Base-by-base conservation (phyloP, 2,113 vertebrate species). In the Turnix velox region DNA sequence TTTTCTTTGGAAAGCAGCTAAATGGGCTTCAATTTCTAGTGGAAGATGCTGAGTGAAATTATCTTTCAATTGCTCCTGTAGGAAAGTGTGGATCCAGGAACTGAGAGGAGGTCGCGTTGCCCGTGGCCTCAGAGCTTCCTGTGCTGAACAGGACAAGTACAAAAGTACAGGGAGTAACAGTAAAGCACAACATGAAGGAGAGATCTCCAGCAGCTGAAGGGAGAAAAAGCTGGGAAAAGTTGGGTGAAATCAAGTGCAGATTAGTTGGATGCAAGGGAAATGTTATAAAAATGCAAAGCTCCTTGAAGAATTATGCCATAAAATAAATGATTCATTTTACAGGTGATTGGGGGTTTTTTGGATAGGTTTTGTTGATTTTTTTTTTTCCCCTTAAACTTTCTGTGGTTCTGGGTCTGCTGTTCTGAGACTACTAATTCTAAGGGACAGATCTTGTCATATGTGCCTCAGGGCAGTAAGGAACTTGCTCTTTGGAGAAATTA, bases 241-340 rank as follows among this genome's bases (percentile, higher is more conserved):
- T 1, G 8, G 72, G 63, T n/a, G 54, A 69, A 84, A 73, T 63
- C 31, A 40, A 31, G 31, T n/a, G 28, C 0, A 2, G 11, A 9
- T 71, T 71, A 52, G 58, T 57, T 0, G 2, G 23, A 33, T 67
- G 57, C 0, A 0, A 89, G 49, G 73, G 69, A 84, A 87, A 88
- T 43, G 37, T 43, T 78, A 55, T 55, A 74, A 87, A 92, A 78
- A 75, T 40, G 11, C 35, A 78, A 84, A 93, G 7, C 42, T 87
- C 61, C 57, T 40, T 30, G 57, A 57, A 68, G 52, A 75, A 79
- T 69, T 84, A 17, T 55, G 28, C 52, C 13, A 3, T 78, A 31
- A 81, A 49, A 84, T 25, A 81, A 78, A 81, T 88, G 2, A 59
- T 43, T 77, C 68, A 67, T 92, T 88, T 90, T 83, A 45, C 31